A percentile compares a stretch with the other conserved stretches of the same genome.
phyloP scores from a whole-genome alignment of 2,888 invertebrate genomes.

The Acleris laterana region DNA sequence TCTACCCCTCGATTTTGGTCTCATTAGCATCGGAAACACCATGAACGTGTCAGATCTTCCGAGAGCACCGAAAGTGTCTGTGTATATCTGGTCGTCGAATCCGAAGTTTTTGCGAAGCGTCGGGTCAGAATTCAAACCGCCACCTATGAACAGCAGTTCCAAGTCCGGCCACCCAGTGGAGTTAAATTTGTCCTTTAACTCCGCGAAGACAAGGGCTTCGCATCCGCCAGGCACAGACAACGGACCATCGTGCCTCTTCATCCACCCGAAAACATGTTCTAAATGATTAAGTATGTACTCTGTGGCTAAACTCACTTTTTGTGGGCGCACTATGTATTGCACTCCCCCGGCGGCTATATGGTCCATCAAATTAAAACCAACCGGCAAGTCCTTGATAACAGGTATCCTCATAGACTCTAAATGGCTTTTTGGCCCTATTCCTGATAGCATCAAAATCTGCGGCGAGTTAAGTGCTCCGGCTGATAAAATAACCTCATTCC shows the following conservation, averaged over 20 bases:
- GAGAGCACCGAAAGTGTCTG: slow-evolving; percentile 67
- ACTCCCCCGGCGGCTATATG: slow-evolving; percentile 87
- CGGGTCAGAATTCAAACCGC: slow-evolving; percentile 79
- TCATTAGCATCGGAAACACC: slow-evolving; percentile 88
- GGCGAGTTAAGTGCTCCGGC: slow-evolving; percentile 92
- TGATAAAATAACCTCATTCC: slow-evolving; percentile 89
- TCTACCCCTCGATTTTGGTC: slow-evolving; percentile 89
- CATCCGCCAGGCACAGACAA: slow-evolving; percentile 87
- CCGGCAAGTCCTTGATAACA: slow-evolving; percentile 83
- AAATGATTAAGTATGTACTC: slow-evolving; percentile 69
- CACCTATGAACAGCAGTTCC: slow-evolving; percentile 85
- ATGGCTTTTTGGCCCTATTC: slow-evolving; percentile 87
- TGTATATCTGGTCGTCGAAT: slow-evolving; percentile 74
- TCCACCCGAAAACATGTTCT: slow-evolving; percentile 80
- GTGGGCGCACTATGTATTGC: slow-evolving; percentile 79
- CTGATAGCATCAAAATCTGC: slow-evolving; percentile 91
- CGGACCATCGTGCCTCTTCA: slow-evolving; percentile 81
- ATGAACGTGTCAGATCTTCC: slow-evolving; percentile 73
- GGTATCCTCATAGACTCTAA: slow-evolving; percentile 82
- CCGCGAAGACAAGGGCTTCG: slow-evolving; percentile 87
- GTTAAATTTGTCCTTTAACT: slow-evolving; percentile 83
- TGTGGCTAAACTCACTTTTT: slow-evolving; percentile 62
- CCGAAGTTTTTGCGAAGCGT: slow-evolving; percentile 80
- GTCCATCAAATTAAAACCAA: slow-evolving; percentile 89
- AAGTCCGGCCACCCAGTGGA: slow-evolving; percentile 86